Base-by-base conservation (phyloP, 2,888 invertebrate species). In the Brachypalpus laphriformis region DNA sequence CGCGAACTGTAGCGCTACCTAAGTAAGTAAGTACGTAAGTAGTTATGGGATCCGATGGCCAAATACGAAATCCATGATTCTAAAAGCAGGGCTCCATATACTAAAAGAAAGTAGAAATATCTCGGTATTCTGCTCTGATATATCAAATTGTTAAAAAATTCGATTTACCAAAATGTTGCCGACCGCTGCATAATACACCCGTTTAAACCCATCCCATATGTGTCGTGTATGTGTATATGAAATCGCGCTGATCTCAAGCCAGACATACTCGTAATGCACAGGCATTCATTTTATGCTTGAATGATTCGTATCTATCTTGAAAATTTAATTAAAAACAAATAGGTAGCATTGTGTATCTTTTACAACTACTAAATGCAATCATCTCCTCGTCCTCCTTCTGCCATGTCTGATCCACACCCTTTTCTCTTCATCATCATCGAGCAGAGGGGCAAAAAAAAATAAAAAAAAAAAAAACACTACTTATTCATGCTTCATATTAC, bases 261-360 rank as follows among this genome's bases (percentile, higher is more conserved):
- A 85, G 81, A 75, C 81, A 76, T 76, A n/a, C n/a, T n/a, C n/a
- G n/a, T n/a, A 81, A 76, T 81, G 85, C 85, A 85, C 80, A 31
- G 66, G 81, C 70, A 81, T 85, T 85, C 76, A 76, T 85, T 85
- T 85, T 81, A 75, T 71, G 85, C 85, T 75, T 85, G 85, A 85
- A 85, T 85, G 81, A 85, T 85, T 85, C 71, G 81, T 76, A 85
- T 85, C 85, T 85, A 75, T 81, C 85, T 85, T 85, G 75, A 56
- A 85, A 85, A 85, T 85, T 85, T 85, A 81, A 85, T 85, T 85
- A 85, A 85, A 85, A 85, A 76, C 85, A 85, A 85, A 85, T 85
- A 85, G 81, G 85, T 85, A 85, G 85, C 81, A 85, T 85, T 85
- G 57, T 85, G 56, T 78, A 63, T 74, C 61, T 74, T 20, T 72